These are phyloP conservation scores for Sthenelais limicola DNA, from an alignment of 2,888 invertebrate genomes.

Conservation along the genomic window DNA sequence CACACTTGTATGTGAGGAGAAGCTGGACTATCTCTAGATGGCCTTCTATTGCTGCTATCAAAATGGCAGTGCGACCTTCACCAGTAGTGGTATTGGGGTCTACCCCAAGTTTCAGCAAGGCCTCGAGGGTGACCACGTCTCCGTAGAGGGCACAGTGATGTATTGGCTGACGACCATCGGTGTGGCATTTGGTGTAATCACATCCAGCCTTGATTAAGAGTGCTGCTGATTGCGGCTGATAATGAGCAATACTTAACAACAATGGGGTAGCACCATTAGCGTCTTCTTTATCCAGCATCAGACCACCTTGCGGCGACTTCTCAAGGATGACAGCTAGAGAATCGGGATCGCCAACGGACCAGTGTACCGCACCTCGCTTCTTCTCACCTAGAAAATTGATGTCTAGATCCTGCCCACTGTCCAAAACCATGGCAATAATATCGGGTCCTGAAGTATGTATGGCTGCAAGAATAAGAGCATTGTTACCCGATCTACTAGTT, in stretches of 20 bases:
- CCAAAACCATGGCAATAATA: conserved; percentile 40
- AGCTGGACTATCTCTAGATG: conserved; percentile 43
- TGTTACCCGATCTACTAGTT: conserved; percentile 42
- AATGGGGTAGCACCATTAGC: conserved; percentile 48
- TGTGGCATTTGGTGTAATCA: conserved; percentile 44
- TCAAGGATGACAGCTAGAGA: conserved; percentile 40
- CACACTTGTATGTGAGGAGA: conserved; percentile 41
- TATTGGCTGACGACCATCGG: conserved; percentile 46
- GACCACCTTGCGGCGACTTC: neutral
- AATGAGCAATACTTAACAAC: conserved; percentile 50
- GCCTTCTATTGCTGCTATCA: conserved; percentile 49
- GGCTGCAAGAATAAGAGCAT: conserved; percentile 44
- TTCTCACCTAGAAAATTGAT: conserved; percentile 32
- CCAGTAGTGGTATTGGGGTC: conserved; percentile 38
- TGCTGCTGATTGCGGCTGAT: conserved; percentile 46
- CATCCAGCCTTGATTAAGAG: conserved; percentile 47
- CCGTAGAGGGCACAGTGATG: conserved; percentile 51
- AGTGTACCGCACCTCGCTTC: conserved; percentile 46
- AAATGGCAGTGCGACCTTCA: conserved; percentile 47
- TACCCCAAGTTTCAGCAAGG: conserved; percentile 44
- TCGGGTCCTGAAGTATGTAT: conserved; percentile 43
- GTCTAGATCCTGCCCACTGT: conserved; percentile 40
- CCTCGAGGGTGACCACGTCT: conserved; percentile 25
- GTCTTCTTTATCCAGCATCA: conserved; percentile 43
- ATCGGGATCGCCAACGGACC: conserved; percentile 48